A percentile compares a stretch with the other conserved stretches of the same genome.
Conservation (phyloP, 2,797 vertebrate genomes). For the Rhodeus uyekii region DNA sequence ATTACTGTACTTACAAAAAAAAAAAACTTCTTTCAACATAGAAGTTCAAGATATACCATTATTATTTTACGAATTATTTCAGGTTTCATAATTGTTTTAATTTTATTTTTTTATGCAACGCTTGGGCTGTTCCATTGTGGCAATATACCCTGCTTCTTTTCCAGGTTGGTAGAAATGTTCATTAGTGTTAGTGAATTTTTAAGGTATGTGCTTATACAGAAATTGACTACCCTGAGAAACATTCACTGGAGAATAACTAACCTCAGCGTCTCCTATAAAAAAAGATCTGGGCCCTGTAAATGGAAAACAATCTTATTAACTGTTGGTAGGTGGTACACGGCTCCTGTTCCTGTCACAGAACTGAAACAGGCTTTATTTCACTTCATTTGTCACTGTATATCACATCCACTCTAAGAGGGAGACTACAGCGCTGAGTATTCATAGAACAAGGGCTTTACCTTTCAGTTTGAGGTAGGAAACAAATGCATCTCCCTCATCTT, state of each 20-base stretch:
- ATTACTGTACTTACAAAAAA: no score
- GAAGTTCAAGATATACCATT: no score
- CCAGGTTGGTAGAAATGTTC: background rate
- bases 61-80: background rate
- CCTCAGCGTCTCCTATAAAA: background rate
- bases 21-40: no score
- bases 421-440: background rate
- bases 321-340: background rate
- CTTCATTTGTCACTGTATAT: background rate
- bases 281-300: background rate
- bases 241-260: background rate
- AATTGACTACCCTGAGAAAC: background rate
- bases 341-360: background rate
- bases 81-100: background rate
- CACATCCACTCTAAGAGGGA: constrained; percentile 1
- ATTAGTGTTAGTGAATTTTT: background rate
- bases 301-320: constrained; percentile 14
- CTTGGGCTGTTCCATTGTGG: background rate
- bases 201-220: background rate
- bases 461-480: constrained; percentile 16
- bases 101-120: background rate
- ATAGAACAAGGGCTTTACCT: constrained; percentile 14
- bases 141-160: background rate
- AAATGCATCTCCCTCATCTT: constrained; percentile 21
- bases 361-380: background rate